Evolutionary conservation across 2,113 vertebrate genomes (phyloP), one percentile per base, ranked within the genome.

Genomic region (Anhinga anhinga): DNA sequence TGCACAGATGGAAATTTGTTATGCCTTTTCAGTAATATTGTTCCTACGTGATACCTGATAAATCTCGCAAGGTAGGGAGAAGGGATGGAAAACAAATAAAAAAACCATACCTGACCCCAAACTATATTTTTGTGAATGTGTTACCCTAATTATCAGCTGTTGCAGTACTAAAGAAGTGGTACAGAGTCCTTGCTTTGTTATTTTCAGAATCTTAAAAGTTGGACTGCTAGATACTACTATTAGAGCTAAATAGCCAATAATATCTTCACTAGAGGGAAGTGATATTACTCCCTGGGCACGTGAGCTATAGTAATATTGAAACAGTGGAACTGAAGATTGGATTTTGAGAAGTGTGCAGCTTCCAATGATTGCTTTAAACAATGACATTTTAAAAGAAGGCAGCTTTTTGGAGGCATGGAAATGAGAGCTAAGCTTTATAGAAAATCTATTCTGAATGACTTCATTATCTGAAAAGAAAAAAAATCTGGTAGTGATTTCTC

Each of bases 321-420:
- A 82, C 20, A 76, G 63, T 81, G 55, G 44, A 92, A 84, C 22
- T 65, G 70, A 84, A 84, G 93, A 86, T 53, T 88, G 69, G 63
- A 77, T 92, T 92, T 77, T 91, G 76, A 50, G 47, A 90, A 92
- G 45, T 27, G 18, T 81, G 30, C 80, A 56, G 80, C 50, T 86
- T 90, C 83, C 73, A 86, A 5, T 38, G 77, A 79, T 78, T 94
- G 81, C 72, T 61, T 65, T 78, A 86, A 96, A 91, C 61, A 93
- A 40, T 3, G 2, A 40, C 42, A 53, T 82, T 90, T 73, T 3
- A 10, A 14, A 36, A 82, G 86, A 76, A 90, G 11, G 40, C 79
- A 82, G 34, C 15, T 80, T 86, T 89, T 77, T 40, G 53, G 76
- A 90, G 55, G 29, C 38, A 45, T 58, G n/a, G n/a, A 88, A 94